These are phyloP conservation scores for Priocnemis perturbator DNA, from an alignment of 2,888 invertebrate genomes.

Conservation along the genomic window DNA sequence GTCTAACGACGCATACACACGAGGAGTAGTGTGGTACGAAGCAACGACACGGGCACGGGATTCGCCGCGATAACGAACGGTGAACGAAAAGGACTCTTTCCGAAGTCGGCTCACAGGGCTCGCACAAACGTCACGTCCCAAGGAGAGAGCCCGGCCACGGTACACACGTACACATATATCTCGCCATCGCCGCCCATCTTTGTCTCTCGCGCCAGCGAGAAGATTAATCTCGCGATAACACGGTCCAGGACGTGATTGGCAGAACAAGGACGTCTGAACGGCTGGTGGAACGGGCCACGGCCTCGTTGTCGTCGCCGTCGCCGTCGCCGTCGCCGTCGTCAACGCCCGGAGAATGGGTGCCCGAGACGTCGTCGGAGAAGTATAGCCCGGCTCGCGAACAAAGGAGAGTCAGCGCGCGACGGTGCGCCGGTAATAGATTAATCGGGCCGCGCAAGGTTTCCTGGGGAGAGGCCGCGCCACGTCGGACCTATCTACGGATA, in stretches of 20 bases:
- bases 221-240: conserved; percentile 46
- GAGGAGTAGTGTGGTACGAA: no score
- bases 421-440: conserved; percentile 47
- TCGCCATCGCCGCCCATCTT: no score
- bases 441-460: conserved; percentile 41
- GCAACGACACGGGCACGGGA: no score
- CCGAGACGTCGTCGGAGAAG: conserved; percentile 6
- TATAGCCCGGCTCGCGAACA: conserved; percentile 2
- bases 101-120: no score
- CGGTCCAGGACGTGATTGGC: conserved; percentile 36
- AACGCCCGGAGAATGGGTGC: neutral
- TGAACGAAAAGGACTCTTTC: no score
- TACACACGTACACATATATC: no score
- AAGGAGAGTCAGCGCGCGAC: conserved; percentile 10
- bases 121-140: no score
- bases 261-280: conserved; percentile 32
- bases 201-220: neutral
- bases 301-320: conserved; percentile 15
- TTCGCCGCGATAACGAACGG: no score
- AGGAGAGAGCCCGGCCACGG: no score
- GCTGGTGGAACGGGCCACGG: neutral
- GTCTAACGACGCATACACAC: no score
- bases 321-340: conserved; percentile 6
- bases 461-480: neutral
- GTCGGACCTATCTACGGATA: neutral